Base-by-base conservation (phyloP, 1,140 invertebrate species). In the Brachystomella parvula region DNA sequence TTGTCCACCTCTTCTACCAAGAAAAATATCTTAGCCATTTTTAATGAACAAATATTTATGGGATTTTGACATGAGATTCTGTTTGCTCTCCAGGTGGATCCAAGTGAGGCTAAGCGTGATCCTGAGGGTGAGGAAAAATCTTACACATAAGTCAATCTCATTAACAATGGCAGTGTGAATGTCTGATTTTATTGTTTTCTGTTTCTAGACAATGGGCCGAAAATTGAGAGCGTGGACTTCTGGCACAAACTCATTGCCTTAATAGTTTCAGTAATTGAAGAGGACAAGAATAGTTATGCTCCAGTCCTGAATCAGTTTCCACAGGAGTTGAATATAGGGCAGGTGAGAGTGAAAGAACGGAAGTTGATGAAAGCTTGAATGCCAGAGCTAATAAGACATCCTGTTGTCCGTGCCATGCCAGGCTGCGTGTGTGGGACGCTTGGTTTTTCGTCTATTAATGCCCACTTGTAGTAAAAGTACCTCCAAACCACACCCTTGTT, bases 211-310 rank as follows among this genome's bases (percentile, higher is more conserved):
- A 88, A 89, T 73, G 94, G 91, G 1, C 92, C 93, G 1, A 83
- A 89, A 66, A 78, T 94, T 74, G 92, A 95, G 73, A 94, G 89
- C 65, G 85, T 98, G 17, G 93, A 97, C 76, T 99, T 98, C 79
- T 98, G 96, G 96, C 94, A 97, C 80, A 98, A 98, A 75, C 81
- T 99, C 32, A 96, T 99, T 71, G 94, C 94, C 17, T 84, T 98
- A 47, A 96, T 98, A 69, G 94, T 97, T 19, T 96, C 94, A 65
- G 94, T 99, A 39, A 97, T 99, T 76, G 96, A 99, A 78, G 96
- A 99, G 77, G 96, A 99, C 78, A 89, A 90, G 74, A 97, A 96
- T 77, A 96, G 92, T 77, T 99, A 99, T 78, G 94, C 93, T 6
- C 91, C 94, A n/a, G 95, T 98, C 33, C 82, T 99, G 35, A 99